Base-by-base conservation (phyloP, 2,113 vertebrate species). In the Elaphurus davidianus region DNA sequence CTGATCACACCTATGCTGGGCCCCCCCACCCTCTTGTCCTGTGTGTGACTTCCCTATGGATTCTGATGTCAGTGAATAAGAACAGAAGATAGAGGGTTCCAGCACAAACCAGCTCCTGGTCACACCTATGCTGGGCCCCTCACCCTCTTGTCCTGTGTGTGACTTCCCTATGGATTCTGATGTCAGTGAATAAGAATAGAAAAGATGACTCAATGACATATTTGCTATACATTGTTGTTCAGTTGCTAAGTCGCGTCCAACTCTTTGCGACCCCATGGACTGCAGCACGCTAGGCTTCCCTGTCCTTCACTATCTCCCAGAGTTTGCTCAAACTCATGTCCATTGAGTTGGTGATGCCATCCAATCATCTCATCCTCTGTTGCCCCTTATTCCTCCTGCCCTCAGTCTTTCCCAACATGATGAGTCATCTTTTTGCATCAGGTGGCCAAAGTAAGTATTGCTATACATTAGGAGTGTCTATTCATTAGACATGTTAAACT, bases 61-160 rank as follows among this genome's bases (percentile, higher is more conserved):
- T 67, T 87, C 47, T 55, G 30, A 28, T 36, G 45, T 78, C 45
- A 67, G 3, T 23, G 30, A 54, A 30, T 83, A 45, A 86, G 85
- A 88, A 59, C 40, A 79, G 74, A 59, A 47, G n/a, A n/a, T n/a
- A n/a, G n/a, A n/a, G n/a, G n/a, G n/a, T n/a, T 13, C 10, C 1
- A 14, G 7, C 3, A 19, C 0, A 4, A n/a, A 27, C 33, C 16
- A 6, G 30, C 50, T 40, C 13, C 14, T 19, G 21, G 1, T 55
- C n/a, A 28, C 6, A 2, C 10, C 33, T 23, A 14, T 4, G 23
- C 40, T 36, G 3, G 52, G 11, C 8, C 28, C 43, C 13, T 19
- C 5, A 7, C 1, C 40, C 19, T 12, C 23, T 43, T 43, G 47
- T 23, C 21, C 47, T 13, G 14, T 25, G 6, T 79, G 13, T 55